These are phyloP conservation scores for Hirtodrosophila histrioides DNA, from an alignment of 2,888 invertebrate genomes.

Conservation along the genomic window DNA sequence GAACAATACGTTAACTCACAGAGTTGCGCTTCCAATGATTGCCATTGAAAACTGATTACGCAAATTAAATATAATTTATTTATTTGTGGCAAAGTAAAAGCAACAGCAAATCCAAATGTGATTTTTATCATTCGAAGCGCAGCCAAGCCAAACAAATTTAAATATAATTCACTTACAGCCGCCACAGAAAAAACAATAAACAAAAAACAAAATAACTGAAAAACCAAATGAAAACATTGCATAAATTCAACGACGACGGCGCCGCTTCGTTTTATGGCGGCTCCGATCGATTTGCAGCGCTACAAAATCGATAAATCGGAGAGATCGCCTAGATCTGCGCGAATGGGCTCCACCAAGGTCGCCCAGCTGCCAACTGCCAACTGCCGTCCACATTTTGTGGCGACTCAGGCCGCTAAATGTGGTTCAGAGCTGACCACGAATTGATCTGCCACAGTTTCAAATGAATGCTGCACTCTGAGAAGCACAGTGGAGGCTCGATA, in stretches of 20 bases:
- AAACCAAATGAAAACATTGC: constrained; percentile 55
- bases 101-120: constrained; percentile 48
- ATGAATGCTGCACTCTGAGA: constrained; percentile 7
- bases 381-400: constrained; percentile 35
- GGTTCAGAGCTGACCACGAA: constrained; percentile 37
- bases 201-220: constrained; percentile 30
- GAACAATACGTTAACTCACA: constrained; percentile 31
- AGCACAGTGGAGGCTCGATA: too few species aligned
- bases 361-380: constrained; percentile 60
- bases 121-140: constrained; percentile 67
- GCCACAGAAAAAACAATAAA: constrained; percentile 17
- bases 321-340: constrained; percentile 60
- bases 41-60: constrained; percentile 72
- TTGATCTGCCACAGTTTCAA: constrained; percentile 24
- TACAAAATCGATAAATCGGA: constrained; percentile 44
- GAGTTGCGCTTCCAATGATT: constrained; percentile 39
- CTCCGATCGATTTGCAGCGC: constrained; percentile 66
- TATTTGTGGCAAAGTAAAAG: constrained; percentile 61
- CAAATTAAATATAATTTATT: constrained; percentile 73
- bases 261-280: constrained; percentile 52
- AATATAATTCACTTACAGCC: constrained; percentile 67
- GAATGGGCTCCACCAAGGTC: constrained; percentile 60
- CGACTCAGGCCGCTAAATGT: constrained; percentile 46
- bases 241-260: constrained; percentile 57
- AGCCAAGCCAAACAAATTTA: constrained; percentile 67